These are phyloP conservation scores for Neodiprion fabricii DNA, from an alignment of 1,140 invertebrate genomes.

Conservation along the genomic window DNA sequence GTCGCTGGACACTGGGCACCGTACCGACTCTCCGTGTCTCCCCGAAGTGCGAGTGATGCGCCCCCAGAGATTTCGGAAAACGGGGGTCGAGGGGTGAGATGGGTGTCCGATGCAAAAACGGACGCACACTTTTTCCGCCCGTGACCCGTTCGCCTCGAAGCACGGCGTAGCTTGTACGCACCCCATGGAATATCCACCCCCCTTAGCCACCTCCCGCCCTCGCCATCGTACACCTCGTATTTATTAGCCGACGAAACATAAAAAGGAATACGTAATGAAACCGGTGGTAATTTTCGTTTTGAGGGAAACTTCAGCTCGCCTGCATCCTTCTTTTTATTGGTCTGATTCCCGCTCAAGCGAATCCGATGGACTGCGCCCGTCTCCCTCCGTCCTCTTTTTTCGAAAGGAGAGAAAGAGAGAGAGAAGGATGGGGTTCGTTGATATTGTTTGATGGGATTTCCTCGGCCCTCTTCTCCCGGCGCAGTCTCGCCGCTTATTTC, in stretches of 20 bases:
- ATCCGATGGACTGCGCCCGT: neutral
- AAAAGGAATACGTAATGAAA: slow-evolving; percentile 14
- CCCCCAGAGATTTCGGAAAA: neutral
- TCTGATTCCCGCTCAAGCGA: slow-evolving; percentile 1
- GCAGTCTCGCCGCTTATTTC: neutral
- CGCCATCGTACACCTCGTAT: neutral
- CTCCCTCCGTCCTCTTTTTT: neutral
- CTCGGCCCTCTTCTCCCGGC: neutral
- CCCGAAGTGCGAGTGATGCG: slow-evolving; percentile 6
- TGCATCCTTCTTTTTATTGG: neutral
- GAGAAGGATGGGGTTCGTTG: neutral
- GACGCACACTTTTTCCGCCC: neutral
- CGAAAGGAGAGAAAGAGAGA: neutral
- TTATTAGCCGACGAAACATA: slow-evolving; percentile 2
- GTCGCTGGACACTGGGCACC: slow-evolving; percentile 4
- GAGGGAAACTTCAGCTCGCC: neutral
- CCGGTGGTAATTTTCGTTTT: slow-evolving; percentile 1
- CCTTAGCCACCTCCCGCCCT: neutral
- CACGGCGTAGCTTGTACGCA: neutral
- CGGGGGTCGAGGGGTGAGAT: neutral
- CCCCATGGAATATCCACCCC: neutral
- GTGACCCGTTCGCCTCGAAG: too few relatives aligned
- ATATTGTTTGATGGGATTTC: slow-evolving; percentile 31
- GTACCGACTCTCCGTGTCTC: neutral
- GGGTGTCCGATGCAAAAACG: neutral